These are phyloP conservation scores for Calyptomena viridis DNA, from an alignment of 2,113 vertebrate genomes.

Conservation along the genomic window DNA sequence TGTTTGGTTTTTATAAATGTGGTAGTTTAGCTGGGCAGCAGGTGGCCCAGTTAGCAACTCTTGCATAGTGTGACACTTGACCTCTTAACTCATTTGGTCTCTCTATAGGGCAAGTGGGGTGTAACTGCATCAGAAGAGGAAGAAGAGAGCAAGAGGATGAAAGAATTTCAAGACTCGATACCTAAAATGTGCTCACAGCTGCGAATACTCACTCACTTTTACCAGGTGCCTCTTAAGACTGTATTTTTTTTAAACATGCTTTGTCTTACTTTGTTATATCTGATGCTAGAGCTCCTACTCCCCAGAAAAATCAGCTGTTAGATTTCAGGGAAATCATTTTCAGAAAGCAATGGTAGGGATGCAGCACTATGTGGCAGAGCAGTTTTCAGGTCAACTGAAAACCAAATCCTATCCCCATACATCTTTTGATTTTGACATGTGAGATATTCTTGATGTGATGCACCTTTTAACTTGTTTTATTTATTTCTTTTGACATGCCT, in stretches of 20 bases:
- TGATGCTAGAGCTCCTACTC: not conserved
- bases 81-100: not conserved
- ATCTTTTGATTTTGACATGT: not conserved
- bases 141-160: slow-evolving; percentile 84
- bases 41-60: not conserved
- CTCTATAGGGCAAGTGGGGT: slow-evolving; percentile 89
- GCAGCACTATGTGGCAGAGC: not conserved
- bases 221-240: slow-evolving; percentile 83
- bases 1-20: not conserved
- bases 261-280: not conserved
- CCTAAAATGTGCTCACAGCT: slow-evolving; percentile 95
- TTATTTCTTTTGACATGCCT: not conserved
- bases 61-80: not conserved
- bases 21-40: not conserved
- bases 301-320: not conserved
- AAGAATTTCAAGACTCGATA: slow-evolving; percentile 89
- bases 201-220: slow-evolving; percentile 92
- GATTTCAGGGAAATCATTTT: not conserved
- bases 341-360: not conserved
- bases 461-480: not conserved
- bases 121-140: slow-evolving; percentile 88
- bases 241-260: not conserved
- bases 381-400: not conserved
- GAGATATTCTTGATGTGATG: not conserved
- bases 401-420: not conserved